Conservation (phyloP, 2,888 invertebrate species). For the Monochamus alternatus region DNA sequence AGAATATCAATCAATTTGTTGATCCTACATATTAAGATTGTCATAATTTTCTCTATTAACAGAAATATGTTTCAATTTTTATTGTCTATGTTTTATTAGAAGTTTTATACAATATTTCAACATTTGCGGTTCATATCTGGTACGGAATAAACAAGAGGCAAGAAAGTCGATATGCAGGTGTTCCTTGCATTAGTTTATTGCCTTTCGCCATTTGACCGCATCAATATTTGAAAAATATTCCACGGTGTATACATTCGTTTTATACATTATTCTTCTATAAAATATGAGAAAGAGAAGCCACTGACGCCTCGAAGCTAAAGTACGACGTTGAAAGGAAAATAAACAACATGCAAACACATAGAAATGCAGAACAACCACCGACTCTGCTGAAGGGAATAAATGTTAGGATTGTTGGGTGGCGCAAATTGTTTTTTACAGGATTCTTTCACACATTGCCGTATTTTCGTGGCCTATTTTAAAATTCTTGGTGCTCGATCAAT, state of each 20-base stretch:
- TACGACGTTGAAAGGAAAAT: constrained; percentile 12
- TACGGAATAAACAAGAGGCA: too few species aligned
- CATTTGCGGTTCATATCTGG: too few species aligned
- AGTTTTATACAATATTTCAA: too few species aligned
- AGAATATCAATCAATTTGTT: too few species aligned
- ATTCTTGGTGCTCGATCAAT: neutral
- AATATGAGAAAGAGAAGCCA: neutral
- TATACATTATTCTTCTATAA: neutral
- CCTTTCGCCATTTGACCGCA: too few species aligned
- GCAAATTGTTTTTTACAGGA: constrained; percentile 29
- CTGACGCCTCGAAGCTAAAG: constrained; percentile 7
- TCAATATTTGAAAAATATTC: neutral
- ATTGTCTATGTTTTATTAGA: too few species aligned
- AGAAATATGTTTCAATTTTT: too few species aligned
- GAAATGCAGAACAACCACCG: constrained; percentile 2
- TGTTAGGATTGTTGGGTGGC: constrained; percentile 18
- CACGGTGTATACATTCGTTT: neutral
- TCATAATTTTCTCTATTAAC: too few species aligned
- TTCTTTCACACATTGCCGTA: constrained; percentile 20
- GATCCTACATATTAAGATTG: too few species aligned
- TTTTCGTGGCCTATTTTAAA: neutral
- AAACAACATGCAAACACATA: constrained; percentile 7
- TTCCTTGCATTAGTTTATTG: too few species aligned
- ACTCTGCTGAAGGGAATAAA: constrained; percentile 14
- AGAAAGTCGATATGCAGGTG: too few species aligned